Conservation (phyloP, 2,113 vertebrate genomes). For the Pelodiscus sinensis region DNA sequence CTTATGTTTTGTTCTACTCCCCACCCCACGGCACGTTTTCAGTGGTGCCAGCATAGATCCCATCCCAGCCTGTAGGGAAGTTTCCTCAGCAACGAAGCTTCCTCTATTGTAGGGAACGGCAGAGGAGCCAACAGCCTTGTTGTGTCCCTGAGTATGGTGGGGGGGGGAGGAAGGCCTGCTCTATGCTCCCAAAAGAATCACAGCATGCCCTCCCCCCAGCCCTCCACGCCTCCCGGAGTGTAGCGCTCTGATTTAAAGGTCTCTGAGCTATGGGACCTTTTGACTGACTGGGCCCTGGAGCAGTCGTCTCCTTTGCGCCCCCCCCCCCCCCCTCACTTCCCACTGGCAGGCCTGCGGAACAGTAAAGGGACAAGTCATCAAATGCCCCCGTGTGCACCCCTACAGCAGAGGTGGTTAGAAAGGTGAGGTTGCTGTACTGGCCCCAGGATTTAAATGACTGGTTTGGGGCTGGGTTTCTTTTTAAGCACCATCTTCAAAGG, state of each 20-base stretch:
- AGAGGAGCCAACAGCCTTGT: too few relatives aligned
- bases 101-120: not conserved
- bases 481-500: not conserved
- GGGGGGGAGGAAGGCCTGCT: too few relatives aligned
- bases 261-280: too few relatives aligned
- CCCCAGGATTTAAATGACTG: not conserved
- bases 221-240: too few relatives aligned
- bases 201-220: too few relatives aligned
- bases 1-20: not conserved
- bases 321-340: too few relatives aligned
- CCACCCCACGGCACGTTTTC: not conserved
- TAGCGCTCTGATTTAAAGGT: too few relatives aligned
- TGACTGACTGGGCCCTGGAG: too few relatives aligned
- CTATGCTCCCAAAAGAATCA: too few relatives aligned
- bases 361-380: not conserved
- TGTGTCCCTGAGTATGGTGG: too few relatives aligned
- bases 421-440: not conserved
- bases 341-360: not conserved
- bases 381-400: not conserved
- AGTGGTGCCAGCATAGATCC: not conserved
- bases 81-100: not conserved
- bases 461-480: not conserved
- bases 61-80: not conserved
- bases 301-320: too few relatives aligned
- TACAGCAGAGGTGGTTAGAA: not conserved